Evolutionary conservation across 2,113 vertebrate genomes (phyloP).

Genomic region (Brienomyrus longianalis): DNA sequence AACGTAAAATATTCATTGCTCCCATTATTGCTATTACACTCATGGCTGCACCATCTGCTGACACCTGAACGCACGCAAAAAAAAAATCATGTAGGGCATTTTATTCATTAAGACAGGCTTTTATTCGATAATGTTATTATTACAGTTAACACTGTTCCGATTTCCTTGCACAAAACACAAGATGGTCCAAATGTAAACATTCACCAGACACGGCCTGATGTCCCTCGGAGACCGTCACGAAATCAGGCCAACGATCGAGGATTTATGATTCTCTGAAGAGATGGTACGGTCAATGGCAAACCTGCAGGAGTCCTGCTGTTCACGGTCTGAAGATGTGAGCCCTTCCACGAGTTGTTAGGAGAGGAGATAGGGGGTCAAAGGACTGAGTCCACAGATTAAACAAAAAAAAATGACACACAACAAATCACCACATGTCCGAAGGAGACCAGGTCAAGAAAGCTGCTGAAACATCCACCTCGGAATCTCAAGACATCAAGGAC

Average conservation of each 20-base stretch:
- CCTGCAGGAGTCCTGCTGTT: not conserved
- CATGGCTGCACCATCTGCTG: not conserved
- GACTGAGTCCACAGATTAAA: not conserved
- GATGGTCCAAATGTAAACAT: conserved; percentile 27
- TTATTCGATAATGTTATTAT: conserved; percentile 31
- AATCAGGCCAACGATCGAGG: not conserved
- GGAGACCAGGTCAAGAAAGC: not conserved
- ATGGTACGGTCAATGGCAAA: not conserved
- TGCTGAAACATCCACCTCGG: not conserved
- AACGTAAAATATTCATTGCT: not conserved
- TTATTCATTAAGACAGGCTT: conserved; percentile 15
- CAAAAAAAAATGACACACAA: not conserved
- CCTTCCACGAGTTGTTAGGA: not conserved
- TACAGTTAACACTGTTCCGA: conserved; percentile 34
- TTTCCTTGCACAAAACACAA: conserved; percentile 24
- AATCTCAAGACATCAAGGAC: not conserved
- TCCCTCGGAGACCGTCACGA: not conserved
- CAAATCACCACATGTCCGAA: not conserved
- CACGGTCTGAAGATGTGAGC: not conserved
- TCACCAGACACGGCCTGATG: conserved; percentile 1
- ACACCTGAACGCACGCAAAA: not conserved
- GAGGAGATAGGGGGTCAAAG: not conserved
- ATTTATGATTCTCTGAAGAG: not conserved
- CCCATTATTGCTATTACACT: not conserved
- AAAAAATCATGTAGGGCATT: not conserved